Percentiles rank a stretch among this genome's conserved stretches.
Evolutionary conservation across 64 coral and sea anemone genomes (phyloP).

Genomic region (Exaiptasia diaphana): DNA sequence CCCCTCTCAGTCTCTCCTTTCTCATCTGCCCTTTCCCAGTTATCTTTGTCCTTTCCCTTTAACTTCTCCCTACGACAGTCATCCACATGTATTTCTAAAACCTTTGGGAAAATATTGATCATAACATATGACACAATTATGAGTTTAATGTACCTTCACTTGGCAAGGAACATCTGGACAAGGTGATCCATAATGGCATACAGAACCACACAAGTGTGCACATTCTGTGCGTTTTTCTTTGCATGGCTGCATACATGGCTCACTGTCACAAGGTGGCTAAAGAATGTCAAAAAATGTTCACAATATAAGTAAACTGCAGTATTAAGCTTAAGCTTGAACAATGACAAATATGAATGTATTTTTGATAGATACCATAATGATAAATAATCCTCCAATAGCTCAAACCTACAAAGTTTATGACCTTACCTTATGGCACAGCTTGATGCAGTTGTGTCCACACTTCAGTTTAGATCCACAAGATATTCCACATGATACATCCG

Average conservation of each 20-base stretch:
- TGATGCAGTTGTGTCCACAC: constrained; percentile 70
- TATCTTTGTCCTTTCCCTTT: background rate
- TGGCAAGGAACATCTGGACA: constrained; percentile 57
- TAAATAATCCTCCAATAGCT: background rate
- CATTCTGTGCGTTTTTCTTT: constrained; percentile 60
- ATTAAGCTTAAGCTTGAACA: background rate
- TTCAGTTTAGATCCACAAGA: constrained; percentile 46
- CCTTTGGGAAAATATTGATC: background rate
- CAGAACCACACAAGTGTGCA: constrained; percentile 63
- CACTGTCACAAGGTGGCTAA: constrained; percentile 43
- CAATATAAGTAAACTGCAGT: too few relatives aligned
- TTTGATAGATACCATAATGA: background rate
- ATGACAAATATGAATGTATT: background rate
- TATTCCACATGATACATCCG: constrained; percentile 75
- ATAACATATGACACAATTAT: too few relatives aligned
- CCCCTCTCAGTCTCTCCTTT: too few relatives aligned
- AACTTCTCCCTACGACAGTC: background rate
- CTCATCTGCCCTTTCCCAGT: too few relatives aligned
- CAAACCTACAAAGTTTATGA: background rate
- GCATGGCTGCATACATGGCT: constrained; percentile 68
- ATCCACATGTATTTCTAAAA: background rate
- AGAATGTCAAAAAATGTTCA: background rate
- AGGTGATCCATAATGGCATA: constrained; percentile 35
- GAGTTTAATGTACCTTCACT: constrained; percentile 63
- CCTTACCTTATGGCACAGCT: constrained; percentile 70